Evolutionary conservation across 2,888 invertebrate genomes (phyloP).

Genomic region (Lathronympha strigana): DNA sequence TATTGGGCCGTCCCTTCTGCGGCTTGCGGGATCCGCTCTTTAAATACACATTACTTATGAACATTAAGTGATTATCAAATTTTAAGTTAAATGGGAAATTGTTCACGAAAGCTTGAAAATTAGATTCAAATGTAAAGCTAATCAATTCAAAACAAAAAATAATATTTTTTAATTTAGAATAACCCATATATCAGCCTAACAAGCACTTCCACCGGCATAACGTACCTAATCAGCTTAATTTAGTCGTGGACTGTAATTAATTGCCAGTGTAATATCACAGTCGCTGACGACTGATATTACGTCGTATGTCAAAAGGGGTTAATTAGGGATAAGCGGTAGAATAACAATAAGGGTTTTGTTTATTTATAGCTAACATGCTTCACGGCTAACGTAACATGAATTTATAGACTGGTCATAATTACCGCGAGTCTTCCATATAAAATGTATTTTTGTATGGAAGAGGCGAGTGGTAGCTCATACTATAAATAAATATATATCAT

Average conservation of each 20-base stretch:
- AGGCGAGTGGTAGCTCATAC: no score
- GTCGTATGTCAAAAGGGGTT: conserved; percentile 38
- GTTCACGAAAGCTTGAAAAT: background rate
- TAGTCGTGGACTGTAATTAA: conserved; percentile 55
- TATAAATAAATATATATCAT: no score
- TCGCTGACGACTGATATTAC: conserved; percentile 44
- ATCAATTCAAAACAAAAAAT: background rate
- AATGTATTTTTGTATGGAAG: no score
- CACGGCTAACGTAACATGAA: background rate
- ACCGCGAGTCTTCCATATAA: no score
- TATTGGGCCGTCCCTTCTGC: conserved; percentile 52
- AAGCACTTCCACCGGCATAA: conserved; percentile 47
- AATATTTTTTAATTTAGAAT: conserved; percentile 3
- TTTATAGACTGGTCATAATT: background rate
- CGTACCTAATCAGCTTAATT: conserved; percentile 57
- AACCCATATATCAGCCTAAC: conserved; percentile 6
- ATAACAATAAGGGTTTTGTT: conserved; percentile 1
- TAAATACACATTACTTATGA: conserved; percentile 32
- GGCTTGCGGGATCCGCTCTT: conserved; percentile 44
- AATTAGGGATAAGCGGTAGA: conserved; percentile 25
- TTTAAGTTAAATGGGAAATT: conserved; percentile 34
- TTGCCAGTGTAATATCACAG: conserved; percentile 50
- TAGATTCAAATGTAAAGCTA: background rate
- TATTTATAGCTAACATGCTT: background rate
- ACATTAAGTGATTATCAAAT: conserved; percentile 22